These are phyloP conservation scores for Podarcis raffonei DNA, from an alignment of 2,113 vertebrate species.

Conservation along the genomic window DNA sequence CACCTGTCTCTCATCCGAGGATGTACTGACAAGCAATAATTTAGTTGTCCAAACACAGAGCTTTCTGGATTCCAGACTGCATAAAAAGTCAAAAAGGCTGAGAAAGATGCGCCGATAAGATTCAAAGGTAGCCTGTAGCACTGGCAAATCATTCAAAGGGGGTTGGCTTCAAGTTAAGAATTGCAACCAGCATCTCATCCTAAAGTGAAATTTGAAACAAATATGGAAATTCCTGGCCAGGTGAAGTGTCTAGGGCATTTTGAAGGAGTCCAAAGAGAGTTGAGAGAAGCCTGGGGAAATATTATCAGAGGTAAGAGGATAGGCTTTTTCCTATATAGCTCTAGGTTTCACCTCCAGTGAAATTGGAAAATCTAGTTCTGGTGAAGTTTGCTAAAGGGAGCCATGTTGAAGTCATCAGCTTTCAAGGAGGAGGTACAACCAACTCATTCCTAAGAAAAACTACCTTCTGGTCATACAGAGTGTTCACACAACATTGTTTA, in stretches of 20 bases:
- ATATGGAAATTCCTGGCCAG: background rate
- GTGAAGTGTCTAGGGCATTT: background rate
- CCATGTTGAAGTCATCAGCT: too few relatives aligned
- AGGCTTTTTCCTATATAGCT: fast-evolving
- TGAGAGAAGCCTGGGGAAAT: background rate
- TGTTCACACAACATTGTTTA: background rate
- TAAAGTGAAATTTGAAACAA: background rate
- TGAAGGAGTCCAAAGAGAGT: background rate
- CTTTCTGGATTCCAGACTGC: conserved; percentile 79
- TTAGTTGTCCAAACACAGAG: conserved; percentile 83
- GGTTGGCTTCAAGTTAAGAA: background rate
- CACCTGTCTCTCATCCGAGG: conserved; percentile 80
- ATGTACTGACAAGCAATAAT: conserved; percentile 82
- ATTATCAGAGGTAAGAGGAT: background rate
- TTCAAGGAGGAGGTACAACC: too few relatives aligned
- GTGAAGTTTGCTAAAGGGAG: background rate
- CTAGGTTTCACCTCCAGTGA: background rate
- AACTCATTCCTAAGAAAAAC: background rate
- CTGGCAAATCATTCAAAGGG: conserved; percentile 63
- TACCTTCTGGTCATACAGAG: background rate
- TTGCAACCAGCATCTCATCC: background rate
- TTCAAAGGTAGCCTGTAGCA: conserved; percentile 77
- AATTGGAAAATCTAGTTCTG: background rate
- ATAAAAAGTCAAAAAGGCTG: conserved; percentile 76
- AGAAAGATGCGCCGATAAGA: conserved; percentile 75